These are phyloP conservation scores for Erythrolamprus reginae DNA, from an alignment of 2,113 vertebrate species.

Conservation along the genomic window DNA sequence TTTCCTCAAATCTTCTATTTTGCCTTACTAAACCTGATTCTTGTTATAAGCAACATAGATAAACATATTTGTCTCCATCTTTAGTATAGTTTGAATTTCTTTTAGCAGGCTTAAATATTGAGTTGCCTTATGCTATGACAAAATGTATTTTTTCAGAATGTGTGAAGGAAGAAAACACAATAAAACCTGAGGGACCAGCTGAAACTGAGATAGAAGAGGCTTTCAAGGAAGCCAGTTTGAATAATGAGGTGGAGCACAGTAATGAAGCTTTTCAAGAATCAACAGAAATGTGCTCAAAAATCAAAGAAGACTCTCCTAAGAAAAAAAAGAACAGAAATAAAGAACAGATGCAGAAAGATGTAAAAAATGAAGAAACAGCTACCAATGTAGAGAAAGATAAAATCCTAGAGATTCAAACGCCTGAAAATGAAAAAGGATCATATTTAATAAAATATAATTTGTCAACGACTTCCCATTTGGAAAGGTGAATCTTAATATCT, in stretches of 20 bases:
- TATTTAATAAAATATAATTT: slow-evolving; percentile 76
- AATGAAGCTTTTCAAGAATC: slow-evolving; percentile 20
- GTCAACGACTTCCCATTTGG: slow-evolving; percentile 75
- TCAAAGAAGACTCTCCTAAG: slow-evolving; percentile 7
- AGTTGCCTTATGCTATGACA: neutral
- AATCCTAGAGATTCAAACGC: slow-evolving; percentile 32
- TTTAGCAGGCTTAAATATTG: neutral
- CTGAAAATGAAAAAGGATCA: slow-evolving; percentile 52
- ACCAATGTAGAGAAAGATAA: slow-evolving; percentile 33
- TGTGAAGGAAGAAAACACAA: slow-evolving; percentile 10
- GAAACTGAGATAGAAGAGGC: slow-evolving; percentile 11
- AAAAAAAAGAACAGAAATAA: slow-evolving; percentile 41
- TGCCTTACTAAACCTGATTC: neutral
- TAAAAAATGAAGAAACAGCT: slow-evolving; percentile 19
- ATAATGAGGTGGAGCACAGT: slow-evolving; percentile 38
- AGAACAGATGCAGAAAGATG: slow-evolving; percentile 30
- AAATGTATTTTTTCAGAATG: slow-evolving; percentile 38
- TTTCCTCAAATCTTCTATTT: neutral
- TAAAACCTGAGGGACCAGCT: slow-evolving; percentile 25
- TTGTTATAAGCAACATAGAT: neutral
- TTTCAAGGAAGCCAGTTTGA: neutral
- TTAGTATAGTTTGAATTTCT: neutral
- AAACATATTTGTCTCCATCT: neutral
- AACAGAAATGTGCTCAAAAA: slow-evolving; percentile 12
- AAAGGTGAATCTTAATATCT: slow-evolving; percentile 72